A percentile compares a stretch with the other conserved stretches of the same genome.
Evolutionary conservation across 1,140 invertebrate species (phyloP).

Genomic region (Bombus sibiricus): DNA sequence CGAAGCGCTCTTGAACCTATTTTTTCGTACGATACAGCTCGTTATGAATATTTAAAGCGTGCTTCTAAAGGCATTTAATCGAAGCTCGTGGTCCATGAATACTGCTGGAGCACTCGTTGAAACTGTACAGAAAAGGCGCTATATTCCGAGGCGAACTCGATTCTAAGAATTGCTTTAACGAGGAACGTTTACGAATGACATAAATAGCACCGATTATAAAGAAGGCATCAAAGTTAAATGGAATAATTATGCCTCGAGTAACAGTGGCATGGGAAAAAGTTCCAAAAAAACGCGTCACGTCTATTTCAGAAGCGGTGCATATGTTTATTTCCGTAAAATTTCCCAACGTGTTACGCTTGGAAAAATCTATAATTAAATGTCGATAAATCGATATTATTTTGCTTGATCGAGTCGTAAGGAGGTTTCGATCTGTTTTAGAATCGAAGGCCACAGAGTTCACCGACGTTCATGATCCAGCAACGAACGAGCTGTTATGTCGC

Average conservation of each 20-base stretch:
- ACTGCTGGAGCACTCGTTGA: conserved; percentile 8
- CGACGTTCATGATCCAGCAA: conserved; percentile 97
- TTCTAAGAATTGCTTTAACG: conserved; percentile 3
- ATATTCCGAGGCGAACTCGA: conserved; percentile 15
- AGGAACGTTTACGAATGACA: background rate
- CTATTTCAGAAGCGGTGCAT: background rate
- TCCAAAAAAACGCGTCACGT: background rate
- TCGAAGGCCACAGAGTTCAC: conserved; percentile 96
- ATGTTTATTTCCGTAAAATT: background rate
- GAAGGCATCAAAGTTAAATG: background rate
- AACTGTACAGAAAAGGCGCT: conserved; percentile 14
- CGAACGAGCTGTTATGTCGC: conserved; percentile 90
- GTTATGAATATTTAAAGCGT: conserved; percentile 24
- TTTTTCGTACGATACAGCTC: conserved; percentile 12
- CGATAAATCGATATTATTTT: background rate
- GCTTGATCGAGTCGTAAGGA: background rate
- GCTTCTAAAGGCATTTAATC: conserved; percentile 7
- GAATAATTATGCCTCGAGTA: background rate
- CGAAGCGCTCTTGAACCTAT: background rate
- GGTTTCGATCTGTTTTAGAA: conserved; percentile 81
- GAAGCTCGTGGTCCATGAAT: background rate
- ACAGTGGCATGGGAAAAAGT: background rate
- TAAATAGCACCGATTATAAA: background rate
- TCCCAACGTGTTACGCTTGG: background rate
- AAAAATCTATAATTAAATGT: background rate